A percentile compares a stretch with the other conserved stretches of the same genome.
Conservation (phyloP, 2,113 vertebrate genomes). For the Jacana jacana region DNA sequence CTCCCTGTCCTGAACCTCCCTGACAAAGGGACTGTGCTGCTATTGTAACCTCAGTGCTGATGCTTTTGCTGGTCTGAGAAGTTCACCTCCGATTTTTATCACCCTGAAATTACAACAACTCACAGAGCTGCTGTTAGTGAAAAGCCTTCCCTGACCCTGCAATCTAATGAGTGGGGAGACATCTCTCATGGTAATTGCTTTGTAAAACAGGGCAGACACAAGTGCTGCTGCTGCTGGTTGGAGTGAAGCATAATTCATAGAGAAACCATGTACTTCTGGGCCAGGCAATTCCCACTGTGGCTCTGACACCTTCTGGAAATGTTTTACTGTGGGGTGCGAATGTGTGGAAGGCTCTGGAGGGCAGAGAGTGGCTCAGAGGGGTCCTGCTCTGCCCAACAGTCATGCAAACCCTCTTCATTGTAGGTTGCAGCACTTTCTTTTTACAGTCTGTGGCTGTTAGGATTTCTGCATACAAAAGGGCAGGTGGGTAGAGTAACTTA, state of each 20-base stretch:
- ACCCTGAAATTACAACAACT: neutral
- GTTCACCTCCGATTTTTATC: neutral
- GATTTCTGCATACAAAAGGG: neutral
- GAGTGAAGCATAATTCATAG: neutral
- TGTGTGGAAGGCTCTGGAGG: neutral
- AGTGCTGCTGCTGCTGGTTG: neutral
- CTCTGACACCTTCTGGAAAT: neutral
- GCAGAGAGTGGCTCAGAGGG: neutral
- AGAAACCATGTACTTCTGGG: neutral
- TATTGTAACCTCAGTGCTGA: neutral
- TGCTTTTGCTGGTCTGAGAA: neutral
- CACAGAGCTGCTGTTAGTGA: neutral
- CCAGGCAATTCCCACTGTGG: neutral
- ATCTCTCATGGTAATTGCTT: neutral
- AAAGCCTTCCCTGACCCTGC: neutral
- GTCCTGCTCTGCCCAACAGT: neutral
- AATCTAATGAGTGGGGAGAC: neutral
- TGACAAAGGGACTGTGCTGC: neutral
- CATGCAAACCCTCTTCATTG: neutral
- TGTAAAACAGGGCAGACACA: neutral
- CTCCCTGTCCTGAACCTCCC: neutral
- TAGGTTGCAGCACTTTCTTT: neutral
- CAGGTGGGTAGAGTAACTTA: neutral
- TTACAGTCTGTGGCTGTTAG: neutral
- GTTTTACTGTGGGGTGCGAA: neutral